A percentile compares a stretch with the other conserved stretches of the same genome.
Conservation (phyloP, 2,888 invertebrate genomes). For the Gasteruption jaculator region DNA sequence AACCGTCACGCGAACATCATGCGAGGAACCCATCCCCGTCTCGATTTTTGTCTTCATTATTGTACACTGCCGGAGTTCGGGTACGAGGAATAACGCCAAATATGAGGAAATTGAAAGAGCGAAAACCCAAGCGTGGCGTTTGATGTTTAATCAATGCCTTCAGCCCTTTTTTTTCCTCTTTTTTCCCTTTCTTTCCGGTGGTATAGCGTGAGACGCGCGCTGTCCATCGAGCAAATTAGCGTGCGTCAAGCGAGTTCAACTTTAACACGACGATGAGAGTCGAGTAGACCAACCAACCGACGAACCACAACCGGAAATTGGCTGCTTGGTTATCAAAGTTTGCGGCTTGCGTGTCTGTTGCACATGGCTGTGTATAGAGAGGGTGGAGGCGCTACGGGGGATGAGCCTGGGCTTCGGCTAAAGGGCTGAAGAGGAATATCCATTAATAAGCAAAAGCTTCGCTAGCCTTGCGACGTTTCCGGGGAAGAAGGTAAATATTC, state of each 20-base stretch:
- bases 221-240: conserved; percentile 23
- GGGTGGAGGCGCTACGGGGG: conserved; percentile 10
- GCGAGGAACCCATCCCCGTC: not conserved
- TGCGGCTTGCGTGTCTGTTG: conserved; percentile 50
- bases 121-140: not conserved
- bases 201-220: conserved; percentile 15
- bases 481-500: conserved; percentile 48
- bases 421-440: conserved; percentile 36
- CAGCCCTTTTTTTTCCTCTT: not conserved
- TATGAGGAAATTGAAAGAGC: not conserved
- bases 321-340: conserved; percentile 52
- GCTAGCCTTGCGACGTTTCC: conserved; percentile 34
- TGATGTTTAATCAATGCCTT: conserved; percentile 18
- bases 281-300: conserved; percentile 30
- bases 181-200: not conserved
- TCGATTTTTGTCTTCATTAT: no score
- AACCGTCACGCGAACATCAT: conserved; percentile 42
- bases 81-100: no score
- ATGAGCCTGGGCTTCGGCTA: conserved; percentile 17
- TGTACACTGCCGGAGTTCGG: no score
- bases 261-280: conserved; percentile 39
- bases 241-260: conserved; percentile 26
- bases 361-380: conserved; percentile 17
- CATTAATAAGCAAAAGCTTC: conserved; percentile 49
- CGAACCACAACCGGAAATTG: conserved; percentile 52